Evolutionary conservation across 2,888 invertebrate species (phyloP).

Genomic region (Dynastes hyllus): DNA sequence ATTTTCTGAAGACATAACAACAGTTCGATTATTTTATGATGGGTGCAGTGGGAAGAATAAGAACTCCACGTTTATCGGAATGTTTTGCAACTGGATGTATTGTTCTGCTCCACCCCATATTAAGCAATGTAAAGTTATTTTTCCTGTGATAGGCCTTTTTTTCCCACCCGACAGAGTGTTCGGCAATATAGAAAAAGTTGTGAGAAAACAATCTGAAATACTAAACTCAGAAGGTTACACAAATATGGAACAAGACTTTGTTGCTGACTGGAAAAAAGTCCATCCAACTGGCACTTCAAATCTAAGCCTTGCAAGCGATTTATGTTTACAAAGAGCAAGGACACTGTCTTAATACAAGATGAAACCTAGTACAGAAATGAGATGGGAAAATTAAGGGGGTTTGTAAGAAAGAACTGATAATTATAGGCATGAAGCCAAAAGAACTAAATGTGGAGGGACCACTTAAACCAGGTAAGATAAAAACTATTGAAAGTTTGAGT

Average conservation of each 20-base stretch:
- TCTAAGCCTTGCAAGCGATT: neutral
- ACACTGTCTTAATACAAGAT: neutral
- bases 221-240: neutral
- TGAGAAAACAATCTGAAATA: neutral
- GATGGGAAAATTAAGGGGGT: neutral
- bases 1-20: neutral
- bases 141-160: neutral
- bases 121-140: neutral
- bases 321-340: neutral
- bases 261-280: neutral
- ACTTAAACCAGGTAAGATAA: too few species aligned
- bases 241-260: neutral
- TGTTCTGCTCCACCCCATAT: neutral
- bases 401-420: neutral
- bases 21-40: neutral
- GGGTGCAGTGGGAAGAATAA: neutral
- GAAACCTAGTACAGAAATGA: neutral
- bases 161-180: neutral
- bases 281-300: neutral
- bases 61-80: constrained; percentile 28
- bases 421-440: neutral
- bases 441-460: neutral
- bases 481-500: too few species aligned
- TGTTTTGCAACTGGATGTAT: constrained; percentile 23
- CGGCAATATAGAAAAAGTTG: neutral